Evolutionary conservation across 1,140 invertebrate genomes (phyloP).

Genomic region (Eurosta solidaginis): DNA sequence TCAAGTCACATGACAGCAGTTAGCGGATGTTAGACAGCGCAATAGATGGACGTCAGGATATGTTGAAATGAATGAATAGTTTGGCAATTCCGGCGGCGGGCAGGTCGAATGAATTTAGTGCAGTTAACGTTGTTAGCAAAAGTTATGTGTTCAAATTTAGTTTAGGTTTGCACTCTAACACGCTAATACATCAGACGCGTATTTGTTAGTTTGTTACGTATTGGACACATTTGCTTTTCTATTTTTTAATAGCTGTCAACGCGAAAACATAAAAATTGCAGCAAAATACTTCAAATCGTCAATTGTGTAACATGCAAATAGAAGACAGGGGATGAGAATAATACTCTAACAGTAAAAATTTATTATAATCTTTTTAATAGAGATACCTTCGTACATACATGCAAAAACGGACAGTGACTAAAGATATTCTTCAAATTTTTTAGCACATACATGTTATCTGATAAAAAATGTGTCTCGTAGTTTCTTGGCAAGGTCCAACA

Average conservation of each 20-base stretch:
- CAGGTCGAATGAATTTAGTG: neutral
- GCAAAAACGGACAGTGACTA: too few relatives aligned
- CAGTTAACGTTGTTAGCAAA: neutral
- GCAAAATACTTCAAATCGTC: conserved; percentile 14
- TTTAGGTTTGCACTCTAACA: conserved; percentile 1
- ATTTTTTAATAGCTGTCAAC: neutral
- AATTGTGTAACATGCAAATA: neutral
- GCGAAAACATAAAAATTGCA: conserved; percentile 25
- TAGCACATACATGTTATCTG: too few relatives aligned
- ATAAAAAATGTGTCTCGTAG: too few relatives aligned
- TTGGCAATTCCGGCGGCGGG: neutral
- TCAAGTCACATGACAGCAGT: conserved; percentile 20
- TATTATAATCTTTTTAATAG: too few relatives aligned
- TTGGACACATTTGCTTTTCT: neutral
- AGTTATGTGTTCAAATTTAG: neutral
- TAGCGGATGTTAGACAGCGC: neutral
- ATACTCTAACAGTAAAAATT: too few relatives aligned
- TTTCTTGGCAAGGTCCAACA: too few relatives aligned
- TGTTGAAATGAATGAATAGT: neutral
- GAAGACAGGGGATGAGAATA: neutral
- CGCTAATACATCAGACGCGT: neutral
- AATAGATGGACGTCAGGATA: neutral
- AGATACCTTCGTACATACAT: too few relatives aligned
- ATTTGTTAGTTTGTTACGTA: neutral
- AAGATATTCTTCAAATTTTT: too few relatives aligned